Conservation (phyloP, 2,113 vertebrate genomes). For the Sinocyclocheilus anophthalmus region DNA sequence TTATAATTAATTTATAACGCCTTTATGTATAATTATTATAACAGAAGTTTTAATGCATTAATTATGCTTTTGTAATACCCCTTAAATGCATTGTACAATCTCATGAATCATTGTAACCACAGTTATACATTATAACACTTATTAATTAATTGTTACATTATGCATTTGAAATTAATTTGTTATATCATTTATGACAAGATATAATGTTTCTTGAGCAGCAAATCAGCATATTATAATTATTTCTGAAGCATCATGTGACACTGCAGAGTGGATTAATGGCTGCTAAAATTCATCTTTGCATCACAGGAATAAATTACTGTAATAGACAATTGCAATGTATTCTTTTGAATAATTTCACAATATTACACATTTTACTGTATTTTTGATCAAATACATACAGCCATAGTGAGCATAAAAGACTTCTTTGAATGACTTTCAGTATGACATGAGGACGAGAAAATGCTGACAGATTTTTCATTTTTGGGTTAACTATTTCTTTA, state of each 20-base stretch:
- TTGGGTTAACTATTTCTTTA: constrained; percentile 12
- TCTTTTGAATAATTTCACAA: not conserved
- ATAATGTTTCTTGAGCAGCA: no score
- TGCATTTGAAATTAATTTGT: no score
- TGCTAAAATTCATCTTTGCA: not conserved
- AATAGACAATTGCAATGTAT: not conserved
- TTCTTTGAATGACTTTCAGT: not conserved
- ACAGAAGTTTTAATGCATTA: no score
- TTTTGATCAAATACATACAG: not conserved
- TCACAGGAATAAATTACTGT: not conserved
- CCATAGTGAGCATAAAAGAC: not conserved
- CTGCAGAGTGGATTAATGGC: not conserved
- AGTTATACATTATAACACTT: no score
- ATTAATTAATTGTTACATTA: no score
- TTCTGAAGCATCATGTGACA: not conserved
- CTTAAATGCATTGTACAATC: no score
- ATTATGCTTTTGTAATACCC: no score
- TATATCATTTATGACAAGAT: no score
- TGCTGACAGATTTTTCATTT: not conserved
- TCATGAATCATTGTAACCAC: no score
- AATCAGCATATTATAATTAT: not conserved
- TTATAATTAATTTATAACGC: no score
- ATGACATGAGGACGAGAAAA: not conserved
- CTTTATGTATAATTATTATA: no score
- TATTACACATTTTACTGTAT: not conserved